Conservation (phyloP, 2,888 invertebrate genomes). For the Trypoxylon attenuatum region DNA sequence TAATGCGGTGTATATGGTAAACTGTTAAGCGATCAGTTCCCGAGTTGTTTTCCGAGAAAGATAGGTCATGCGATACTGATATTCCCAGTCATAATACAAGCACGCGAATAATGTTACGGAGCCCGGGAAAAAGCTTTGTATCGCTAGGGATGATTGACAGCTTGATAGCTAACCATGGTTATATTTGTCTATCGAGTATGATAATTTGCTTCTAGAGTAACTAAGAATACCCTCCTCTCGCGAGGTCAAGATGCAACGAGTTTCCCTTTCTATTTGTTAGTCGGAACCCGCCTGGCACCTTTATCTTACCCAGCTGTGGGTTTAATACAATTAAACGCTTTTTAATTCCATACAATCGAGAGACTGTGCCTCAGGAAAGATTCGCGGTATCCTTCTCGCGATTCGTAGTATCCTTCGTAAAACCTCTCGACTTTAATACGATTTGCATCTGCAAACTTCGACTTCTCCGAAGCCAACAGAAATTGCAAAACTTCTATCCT, state of each 20-base stretch:
- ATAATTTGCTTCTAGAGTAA: background rate
- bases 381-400: background rate
- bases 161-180: slow-evolving; percentile 13
- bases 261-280: background rate
- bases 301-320: slow-evolving; percentile 31
- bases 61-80: slow-evolving; percentile 37
- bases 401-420: background rate
- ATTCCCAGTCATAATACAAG: too few relatives aligned
- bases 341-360: slow-evolving; percentile 53
- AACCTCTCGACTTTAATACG: too few relatives aligned
- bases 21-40: too few relatives aligned
- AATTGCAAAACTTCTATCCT: too few relatives aligned
- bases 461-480: too few relatives aligned
- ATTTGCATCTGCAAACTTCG: too few relatives aligned
- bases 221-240: too few relatives aligned
- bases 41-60: slow-evolving; percentile 16
- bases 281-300: background rate
- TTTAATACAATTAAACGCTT: slow-evolving; percentile 63
- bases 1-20: too few relatives aligned
- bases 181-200: slow-evolving; percentile 7
- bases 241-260: background rate
- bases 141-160: slow-evolving; percentile 10
- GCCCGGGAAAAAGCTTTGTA: too few relatives aligned
- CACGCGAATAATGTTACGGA: too few relatives aligned
- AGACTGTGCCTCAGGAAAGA: slow-evolving; percentile 18